Conservation (phyloP, 2,113 vertebrate genomes). For the Dasyornis broadbenti region DNA sequence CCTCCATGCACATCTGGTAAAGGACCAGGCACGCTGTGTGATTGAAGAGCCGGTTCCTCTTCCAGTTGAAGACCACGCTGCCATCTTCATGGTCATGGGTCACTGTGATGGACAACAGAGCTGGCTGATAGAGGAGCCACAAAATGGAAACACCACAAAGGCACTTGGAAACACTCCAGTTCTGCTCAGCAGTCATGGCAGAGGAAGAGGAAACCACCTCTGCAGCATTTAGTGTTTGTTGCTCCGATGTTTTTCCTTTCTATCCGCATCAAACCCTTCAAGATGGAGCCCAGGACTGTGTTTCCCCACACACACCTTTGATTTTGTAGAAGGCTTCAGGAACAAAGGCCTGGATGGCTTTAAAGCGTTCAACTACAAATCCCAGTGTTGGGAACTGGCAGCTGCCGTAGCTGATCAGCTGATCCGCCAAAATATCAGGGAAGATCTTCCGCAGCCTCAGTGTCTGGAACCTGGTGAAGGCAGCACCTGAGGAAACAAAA, state of each 20-base stretch:
- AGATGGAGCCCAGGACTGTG: not conserved
- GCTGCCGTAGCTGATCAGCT: constrained; percentile 96
- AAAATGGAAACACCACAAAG: not conserved
- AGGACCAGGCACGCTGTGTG: constrained; percentile 95
- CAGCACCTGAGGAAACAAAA: constrained; percentile 80
- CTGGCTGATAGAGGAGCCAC: not conserved
- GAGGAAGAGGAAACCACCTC: not conserved
- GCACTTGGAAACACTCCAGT: not conserved
- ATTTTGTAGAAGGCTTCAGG: constrained; percentile 94
- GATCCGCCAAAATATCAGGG: constrained; percentile 85
- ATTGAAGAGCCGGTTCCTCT: constrained; percentile 91
- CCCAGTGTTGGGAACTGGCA: constrained; percentile 98
- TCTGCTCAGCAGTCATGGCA: not conserved
- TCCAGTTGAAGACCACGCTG: constrained; percentile 90
- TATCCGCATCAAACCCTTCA: not conserved
- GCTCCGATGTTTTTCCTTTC: not conserved
- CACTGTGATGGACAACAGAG: constrained; percentile 71
- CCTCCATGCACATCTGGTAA: constrained; percentile 98
- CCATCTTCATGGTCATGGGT: constrained; percentile 85
- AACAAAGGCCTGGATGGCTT: constrained; percentile 98
- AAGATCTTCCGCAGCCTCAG: constrained; percentile 91
- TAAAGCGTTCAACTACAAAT: constrained; percentile 97
- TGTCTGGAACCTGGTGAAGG: constrained; percentile 98
- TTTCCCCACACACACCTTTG: constrained; percentile 76
- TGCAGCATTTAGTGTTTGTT: not conserved